Evolutionary conservation across 2,113 vertebrate species (phyloP).

Genomic region (Pandion haliaetus): DNA sequence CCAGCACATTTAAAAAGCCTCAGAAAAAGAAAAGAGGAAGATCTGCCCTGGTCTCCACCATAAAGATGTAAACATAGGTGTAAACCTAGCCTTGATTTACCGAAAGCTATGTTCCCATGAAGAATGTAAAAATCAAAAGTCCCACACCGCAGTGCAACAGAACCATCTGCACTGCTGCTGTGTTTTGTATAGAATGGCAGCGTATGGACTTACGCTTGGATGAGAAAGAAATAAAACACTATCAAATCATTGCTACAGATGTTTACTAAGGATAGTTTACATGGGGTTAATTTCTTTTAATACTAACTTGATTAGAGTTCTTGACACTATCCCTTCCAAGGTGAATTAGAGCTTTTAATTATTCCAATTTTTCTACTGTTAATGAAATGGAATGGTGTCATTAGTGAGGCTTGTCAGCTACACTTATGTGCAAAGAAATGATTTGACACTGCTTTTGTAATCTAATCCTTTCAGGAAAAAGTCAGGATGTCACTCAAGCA

Average conservation of each 20-base stretch:
- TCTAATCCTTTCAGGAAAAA: constrained; percentile 14
- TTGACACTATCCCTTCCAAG: neutral
- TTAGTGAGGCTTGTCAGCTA: constrained; percentile 54
- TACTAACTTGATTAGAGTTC: neutral
- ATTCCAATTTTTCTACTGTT: neutral
- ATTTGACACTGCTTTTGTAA: constrained; percentile 38
- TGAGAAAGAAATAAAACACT: neutral
- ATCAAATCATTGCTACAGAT: neutral
- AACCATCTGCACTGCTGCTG: neutral
- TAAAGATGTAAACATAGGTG: neutral
- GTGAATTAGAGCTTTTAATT: constrained; percentile 26
- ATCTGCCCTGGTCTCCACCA: neutral
- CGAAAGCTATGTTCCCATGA: neutral
- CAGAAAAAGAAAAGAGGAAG: neutral
- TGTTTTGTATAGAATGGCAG: neutral
- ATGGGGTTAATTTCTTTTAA: neutral
- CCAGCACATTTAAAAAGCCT: accelerated
- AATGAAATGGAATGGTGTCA: constrained; percentile 28
- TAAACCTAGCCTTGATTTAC: neutral
- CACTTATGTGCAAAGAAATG: neutral
- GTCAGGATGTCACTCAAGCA: neutral
- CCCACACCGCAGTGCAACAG: accelerated
- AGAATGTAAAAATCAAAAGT: neutral
- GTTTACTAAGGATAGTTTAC: neutral
- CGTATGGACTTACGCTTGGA: accelerated